Percentiles rank a stretch among this genome's conserved stretches.
These are phyloP conservation scores for Cataglyphis rosenhaueri DNA, from an alignment of 2,888 invertebrate species.

Conservation along the genomic window DNA sequence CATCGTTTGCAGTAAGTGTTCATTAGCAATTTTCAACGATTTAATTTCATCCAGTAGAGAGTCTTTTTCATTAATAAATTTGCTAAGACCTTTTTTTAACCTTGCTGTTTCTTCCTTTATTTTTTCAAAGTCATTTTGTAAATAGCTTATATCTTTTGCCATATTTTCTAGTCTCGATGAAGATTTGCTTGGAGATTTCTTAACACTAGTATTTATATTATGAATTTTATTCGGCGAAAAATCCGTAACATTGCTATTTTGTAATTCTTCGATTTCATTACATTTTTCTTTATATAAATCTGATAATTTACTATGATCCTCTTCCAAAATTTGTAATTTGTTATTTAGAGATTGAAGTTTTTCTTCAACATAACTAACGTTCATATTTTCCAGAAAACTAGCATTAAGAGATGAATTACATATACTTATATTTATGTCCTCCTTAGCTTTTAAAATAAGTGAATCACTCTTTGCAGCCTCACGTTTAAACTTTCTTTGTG, in stretches of 20 bases:
- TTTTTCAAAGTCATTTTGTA: slow-evolving; percentile 62
- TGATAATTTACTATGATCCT: slow-evolving; percentile 73
- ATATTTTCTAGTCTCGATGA: slow-evolving; percentile 72
- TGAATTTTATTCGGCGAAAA: neutral
- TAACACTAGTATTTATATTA: slow-evolving; percentile 21
- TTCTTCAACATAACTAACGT: slow-evolving; percentile 78
- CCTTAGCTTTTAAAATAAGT: slow-evolving; percentile 75
- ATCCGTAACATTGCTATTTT: slow-evolving; percentile 46
- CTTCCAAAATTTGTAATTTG: slow-evolving; percentile 76
- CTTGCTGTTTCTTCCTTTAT: slow-evolving; percentile 50
- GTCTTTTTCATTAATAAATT: slow-evolving; percentile 56
- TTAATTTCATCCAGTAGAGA: slow-evolving; percentile 69
- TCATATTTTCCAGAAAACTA: slow-evolving; percentile 72
- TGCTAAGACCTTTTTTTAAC: slow-evolving; percentile 34
- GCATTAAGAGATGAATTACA: slow-evolving; percentile 72
- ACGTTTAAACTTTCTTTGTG: slow-evolving; percentile 77
- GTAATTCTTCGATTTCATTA: slow-evolving; percentile 76
- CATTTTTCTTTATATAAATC: slow-evolving; percentile 76
- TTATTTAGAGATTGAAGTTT: slow-evolving; percentile 74
- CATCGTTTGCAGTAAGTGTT: slow-evolving; percentile 64
- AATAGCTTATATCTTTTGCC: slow-evolving; percentile 69
- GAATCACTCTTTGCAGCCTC: slow-evolving; percentile 75
- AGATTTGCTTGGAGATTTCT: slow-evolving; percentile 46
- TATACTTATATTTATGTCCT: slow-evolving; percentile 72
- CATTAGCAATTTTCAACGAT: slow-evolving; percentile 67